Conservation (phyloP, 2,888 invertebrate species). For the Muscina levida region DNA sequence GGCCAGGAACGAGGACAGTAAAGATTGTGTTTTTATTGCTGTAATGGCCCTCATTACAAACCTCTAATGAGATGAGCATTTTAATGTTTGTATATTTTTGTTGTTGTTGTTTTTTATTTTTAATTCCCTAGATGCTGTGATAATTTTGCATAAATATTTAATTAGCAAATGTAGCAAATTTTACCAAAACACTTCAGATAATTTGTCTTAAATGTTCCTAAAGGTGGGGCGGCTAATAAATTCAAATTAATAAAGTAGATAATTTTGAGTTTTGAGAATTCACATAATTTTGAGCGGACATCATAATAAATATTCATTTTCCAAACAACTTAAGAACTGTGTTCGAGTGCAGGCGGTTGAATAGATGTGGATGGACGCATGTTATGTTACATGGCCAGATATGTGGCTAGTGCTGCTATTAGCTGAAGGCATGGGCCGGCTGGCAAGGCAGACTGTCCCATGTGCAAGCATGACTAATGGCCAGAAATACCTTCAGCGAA, state of each 20-base stretch:
- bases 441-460: constrained; percentile 37
- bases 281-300: constrained; percentile 33
- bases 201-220: constrained; percentile 37
- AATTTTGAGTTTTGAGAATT: constrained; percentile 20
- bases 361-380: background rate
- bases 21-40: no score
- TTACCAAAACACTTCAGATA: constrained; percentile 17
- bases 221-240: background rate
- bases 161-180: constrained; percentile 18
- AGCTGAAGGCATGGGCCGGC: background rate
- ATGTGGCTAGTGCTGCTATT: background rate
- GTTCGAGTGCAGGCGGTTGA: background rate
- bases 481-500: constrained; percentile 62
- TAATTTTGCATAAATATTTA: constrained; percentile 15
- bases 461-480: constrained; percentile 64
- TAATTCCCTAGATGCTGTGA: background rate
- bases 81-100: no score
- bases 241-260: constrained; percentile 18
- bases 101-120: no score
- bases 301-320: constrained; percentile 45
- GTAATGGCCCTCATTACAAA: no score
- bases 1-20: no score
- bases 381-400: background rate
- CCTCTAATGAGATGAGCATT: no score
- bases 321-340: constrained; percentile 12